Evolutionary conservation across 2,113 vertebrate species (phyloP).

Genomic region (Vidua chalybeata): DNA sequence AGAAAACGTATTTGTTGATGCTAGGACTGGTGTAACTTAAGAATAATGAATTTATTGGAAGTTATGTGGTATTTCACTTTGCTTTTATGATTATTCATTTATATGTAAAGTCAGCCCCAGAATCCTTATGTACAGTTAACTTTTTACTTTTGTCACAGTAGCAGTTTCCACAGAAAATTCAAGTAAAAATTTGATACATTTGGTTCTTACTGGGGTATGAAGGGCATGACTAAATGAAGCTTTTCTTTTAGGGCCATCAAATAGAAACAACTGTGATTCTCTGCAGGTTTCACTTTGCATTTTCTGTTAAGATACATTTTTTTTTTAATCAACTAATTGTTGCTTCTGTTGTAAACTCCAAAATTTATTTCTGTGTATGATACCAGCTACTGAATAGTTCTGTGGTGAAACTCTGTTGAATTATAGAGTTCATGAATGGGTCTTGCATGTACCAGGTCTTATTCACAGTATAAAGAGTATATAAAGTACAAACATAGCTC

Average conservation of each 20-base stretch:
- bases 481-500: not conserved
- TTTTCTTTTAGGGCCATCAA: not conserved
- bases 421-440: not conserved
- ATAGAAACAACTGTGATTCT: not conserved
- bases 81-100: not conserved
- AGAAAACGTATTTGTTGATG: not conserved
- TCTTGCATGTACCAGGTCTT: not conserved
- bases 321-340: not conserved
- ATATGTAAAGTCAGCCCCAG: not conserved
- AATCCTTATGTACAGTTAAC: not conserved
- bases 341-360: not conserved
- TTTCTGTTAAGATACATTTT: not conserved
- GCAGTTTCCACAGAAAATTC: not conserved
- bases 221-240: not conserved
- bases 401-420: not conserved
- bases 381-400: not conserved
- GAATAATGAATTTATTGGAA: not conserved
- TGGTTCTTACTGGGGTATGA: not conserved
- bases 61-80: not conserved
- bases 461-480: not conserved
- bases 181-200: not conserved
- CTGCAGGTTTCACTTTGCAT: not conserved
- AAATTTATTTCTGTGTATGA: not conserved
- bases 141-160: not conserved
- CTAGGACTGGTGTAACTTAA: not conserved